Evolutionary conservation across 2,888 invertebrate genomes (phyloP).

Genomic region (Galerucella calmariensis): DNA sequence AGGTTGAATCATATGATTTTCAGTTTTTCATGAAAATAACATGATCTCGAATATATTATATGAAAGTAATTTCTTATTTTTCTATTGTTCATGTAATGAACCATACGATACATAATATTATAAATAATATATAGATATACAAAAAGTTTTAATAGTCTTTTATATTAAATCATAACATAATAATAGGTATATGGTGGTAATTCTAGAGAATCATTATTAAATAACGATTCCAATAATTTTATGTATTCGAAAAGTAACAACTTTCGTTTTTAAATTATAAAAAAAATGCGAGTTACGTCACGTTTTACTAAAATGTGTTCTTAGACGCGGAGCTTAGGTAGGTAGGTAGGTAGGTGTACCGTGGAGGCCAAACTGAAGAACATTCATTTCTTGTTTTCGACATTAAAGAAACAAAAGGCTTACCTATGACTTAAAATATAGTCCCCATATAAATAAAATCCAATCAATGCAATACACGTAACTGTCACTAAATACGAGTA

Average conservation of each 20-base stretch:
- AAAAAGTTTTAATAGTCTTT: no score
- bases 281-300: slow-evolving; percentile 15
- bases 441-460: slow-evolving; percentile 22
- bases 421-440: slow-evolving; percentile 13
- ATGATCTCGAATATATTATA: not conserved
- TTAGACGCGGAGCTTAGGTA: slow-evolving; percentile 16
- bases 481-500: slow-evolving; percentile 6
- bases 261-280: not conserved
- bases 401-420: slow-evolving; percentile 14
- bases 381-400: not conserved
- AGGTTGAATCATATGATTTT: not conserved
- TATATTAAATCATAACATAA: not conserved
- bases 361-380: slow-evolving; percentile 23
- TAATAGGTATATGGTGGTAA: not conserved
- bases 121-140: no score
- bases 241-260: not conserved
- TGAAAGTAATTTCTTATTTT: not conserved
- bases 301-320: slow-evolving; percentile 2
- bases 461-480: slow-evolving; percentile 5
- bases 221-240: not conserved
- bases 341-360: slow-evolving; percentile 27
- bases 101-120: no score
- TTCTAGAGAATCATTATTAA: not conserved
- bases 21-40: not conserved
- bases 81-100: not conserved